Base-by-base conservation (phyloP, 2,113 vertebrate species). In the Theristicus caerulescens region DNA sequence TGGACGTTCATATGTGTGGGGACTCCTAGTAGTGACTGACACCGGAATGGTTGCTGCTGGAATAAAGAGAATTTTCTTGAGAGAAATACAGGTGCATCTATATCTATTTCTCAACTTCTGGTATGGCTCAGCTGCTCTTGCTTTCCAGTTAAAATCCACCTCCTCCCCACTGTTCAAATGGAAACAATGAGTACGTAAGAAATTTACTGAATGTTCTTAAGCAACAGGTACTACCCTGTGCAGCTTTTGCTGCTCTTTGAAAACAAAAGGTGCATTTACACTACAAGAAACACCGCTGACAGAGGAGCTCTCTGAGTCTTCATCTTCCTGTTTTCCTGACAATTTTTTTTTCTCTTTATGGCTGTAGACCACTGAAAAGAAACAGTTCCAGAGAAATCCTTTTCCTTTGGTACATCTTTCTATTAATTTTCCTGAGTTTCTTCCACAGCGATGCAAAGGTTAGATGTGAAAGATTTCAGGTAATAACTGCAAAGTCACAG, bases 41-140 rank as follows among this genome's bases (percentile, higher is more conserved):
- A 77, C 91, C 2, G 73, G 79, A 87, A 78, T 46, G 51, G 87
- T 22, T 72, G 90, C 79, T 94, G 90, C 71, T 93, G 90, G 66
- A 96, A 96, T 52, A 95, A 92, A 97, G 44, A 96, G 49, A 84
- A 82, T 76, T 90, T 91, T 85, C 69, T 95, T 95, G 42, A 92
- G 61, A 84, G 7, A 73, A 81, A 19, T 46, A 62, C 4, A 90
- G 20, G 18, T 61, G 11, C 12, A 72, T 42, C n/a, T 79, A 0
- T 36, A 74, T 13, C 16, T 79, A 10, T 21, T 79, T 87, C 29
- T 67, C 58, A 44, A 2, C 10, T 17, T 42, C n/a, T 90, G n/a
- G 9, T 62, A 46, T 6, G 7, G 29, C 26, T 88, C 22, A 57
- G 18, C 26, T 79, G 52, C 47, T 64, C 38, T 64, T 74, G 49